Percentiles rank a stretch among this genome's conserved stretches.
These are phyloP conservation scores for Podotricha telesiphe DNA, from an alignment of 2,888 invertebrate genomes.

Conservation along the genomic window DNA sequence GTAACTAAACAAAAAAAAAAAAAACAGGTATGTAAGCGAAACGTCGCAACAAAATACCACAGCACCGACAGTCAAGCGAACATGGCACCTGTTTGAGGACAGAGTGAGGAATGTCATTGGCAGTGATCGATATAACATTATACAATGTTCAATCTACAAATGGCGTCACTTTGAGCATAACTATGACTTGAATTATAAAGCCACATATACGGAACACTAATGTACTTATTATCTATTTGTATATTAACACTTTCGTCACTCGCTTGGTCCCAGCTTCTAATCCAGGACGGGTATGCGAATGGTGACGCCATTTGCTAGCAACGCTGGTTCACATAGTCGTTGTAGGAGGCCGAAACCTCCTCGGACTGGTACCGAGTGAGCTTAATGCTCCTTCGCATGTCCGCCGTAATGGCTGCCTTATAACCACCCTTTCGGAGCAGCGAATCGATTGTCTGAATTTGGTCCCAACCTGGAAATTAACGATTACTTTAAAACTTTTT, in stretches of 20 bases:
- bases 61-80: slow-evolving; percentile 47
- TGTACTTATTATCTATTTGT: slow-evolving; percentile 72
- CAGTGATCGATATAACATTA: slow-evolving; percentile 62
- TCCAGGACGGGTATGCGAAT: slow-evolving; percentile 46
- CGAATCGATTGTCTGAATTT: slow-evolving; percentile 98
- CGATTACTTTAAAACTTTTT: not conserved
- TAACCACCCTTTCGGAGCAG: slow-evolving; percentile 98
- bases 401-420: slow-evolving; percentile 94
- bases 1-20: too few relatives aligned
- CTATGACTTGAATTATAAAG: slow-evolving; percentile 54
- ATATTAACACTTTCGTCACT: slow-evolving; percentile 60
- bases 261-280: slow-evolving; percentile 46
- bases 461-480: slow-evolving; percentile 95
- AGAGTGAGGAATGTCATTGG: slow-evolving; percentile 70
- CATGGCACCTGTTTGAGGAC: slow-evolving; percentile 62
- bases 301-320: slow-evolving; percentile 88
- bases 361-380: slow-evolving; percentile 98
- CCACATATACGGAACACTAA: slow-evolving; percentile 57
- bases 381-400: slow-evolving; percentile 94
- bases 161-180: slow-evolving; percentile 71
- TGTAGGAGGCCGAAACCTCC: slow-evolving; percentile 94
- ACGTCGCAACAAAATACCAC: slow-evolving; percentile 40
- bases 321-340: slow-evolving; percentile 89
- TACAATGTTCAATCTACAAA: slow-evolving; percentile 52
- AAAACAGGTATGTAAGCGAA: slow-evolving; percentile 24